These are phyloP conservation scores for Thunnus maccoyii DNA, from an alignment of 2,113 vertebrate genomes.

Conservation along the genomic window DNA sequence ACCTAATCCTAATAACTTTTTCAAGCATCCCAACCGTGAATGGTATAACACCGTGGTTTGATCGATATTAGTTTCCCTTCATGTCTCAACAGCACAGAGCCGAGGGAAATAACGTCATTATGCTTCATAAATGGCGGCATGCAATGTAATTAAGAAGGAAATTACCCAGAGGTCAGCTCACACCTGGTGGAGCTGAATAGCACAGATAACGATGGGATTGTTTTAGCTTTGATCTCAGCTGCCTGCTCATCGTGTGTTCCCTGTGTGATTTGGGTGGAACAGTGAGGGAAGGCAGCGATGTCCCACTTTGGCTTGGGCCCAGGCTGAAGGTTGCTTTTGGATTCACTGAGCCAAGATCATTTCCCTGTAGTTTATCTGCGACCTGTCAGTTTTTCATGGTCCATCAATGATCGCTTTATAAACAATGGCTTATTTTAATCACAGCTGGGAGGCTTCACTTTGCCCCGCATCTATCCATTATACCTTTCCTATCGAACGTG, in stretches of 20 bases:
- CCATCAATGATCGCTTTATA: constrained; percentile 15
- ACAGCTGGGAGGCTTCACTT: constrained; percentile 18
- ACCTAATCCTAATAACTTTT: constrained; percentile 21
- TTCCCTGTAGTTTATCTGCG: constrained; percentile 33
- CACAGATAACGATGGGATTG: constrained; percentile 56
- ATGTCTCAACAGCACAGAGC: constrained; percentile 31
- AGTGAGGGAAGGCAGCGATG: not conserved
- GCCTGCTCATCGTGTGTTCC: constrained; percentile 25
- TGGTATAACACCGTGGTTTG: constrained; percentile 1
- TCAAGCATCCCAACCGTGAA: not conserved
- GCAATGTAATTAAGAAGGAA: constrained; percentile 69
- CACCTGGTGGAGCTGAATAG: constrained; percentile 66
- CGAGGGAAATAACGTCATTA: constrained; percentile 51
- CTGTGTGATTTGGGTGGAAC: constrained; percentile 25
- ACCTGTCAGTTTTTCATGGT: constrained; percentile 2
- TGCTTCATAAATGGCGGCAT: constrained; percentile 51
- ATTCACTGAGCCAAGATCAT: constrained; percentile 37
- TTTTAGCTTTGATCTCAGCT: constrained; percentile 59
- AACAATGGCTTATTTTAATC: constrained; percentile 34
- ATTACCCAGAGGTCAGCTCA: constrained; percentile 71
- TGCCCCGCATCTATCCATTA: constrained; percentile 6
- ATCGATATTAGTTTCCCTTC: constrained; percentile 56
- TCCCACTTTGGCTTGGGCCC: constrained; percentile 4
- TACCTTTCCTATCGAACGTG: constrained; percentile 3
- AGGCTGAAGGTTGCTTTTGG: constrained; percentile 17